phyloP scores from a whole-genome alignment of 2,113 vertebrate species.

The Apteryx owenii region DNA sequence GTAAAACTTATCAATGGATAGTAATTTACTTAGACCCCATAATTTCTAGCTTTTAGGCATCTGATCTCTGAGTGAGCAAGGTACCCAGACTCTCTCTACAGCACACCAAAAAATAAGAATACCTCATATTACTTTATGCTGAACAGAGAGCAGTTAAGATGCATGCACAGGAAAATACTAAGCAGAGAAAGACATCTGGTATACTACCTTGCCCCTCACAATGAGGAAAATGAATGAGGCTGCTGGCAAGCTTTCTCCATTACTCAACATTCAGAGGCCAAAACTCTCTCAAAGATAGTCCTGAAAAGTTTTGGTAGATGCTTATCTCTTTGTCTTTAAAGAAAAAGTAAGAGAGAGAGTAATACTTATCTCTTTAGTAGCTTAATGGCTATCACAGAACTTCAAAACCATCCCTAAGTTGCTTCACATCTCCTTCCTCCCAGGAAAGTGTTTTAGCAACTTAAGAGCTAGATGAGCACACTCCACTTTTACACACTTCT shows the following conservation, averaged over 20 bases:
- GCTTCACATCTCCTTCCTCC: background rate
- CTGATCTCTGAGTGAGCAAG: background rate
- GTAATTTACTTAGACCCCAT: accelerated
- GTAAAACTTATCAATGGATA: background rate
- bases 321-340: background rate
- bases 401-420: background rate
- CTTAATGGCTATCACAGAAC: background rate
- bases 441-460: background rate
- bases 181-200: background rate
- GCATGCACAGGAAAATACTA: background rate
- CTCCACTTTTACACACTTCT: background rate
- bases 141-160: background rate
- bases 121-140: accelerated
- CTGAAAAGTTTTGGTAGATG: background rate
- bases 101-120: background rate
- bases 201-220: background rate
- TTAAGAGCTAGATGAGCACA: background rate
- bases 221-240: background rate
- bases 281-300: background rate
- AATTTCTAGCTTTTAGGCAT: background rate
- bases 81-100: background rate
- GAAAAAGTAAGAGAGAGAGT: background rate
- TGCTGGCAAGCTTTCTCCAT: background rate
- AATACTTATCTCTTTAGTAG: background rate
- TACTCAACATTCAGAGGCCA: background rate